A percentile compares a stretch with the other conserved stretches of the same genome.
Evolutionary conservation across 2,113 vertebrate species (phyloP).

Genomic region (Corythornis vintsioides): DNA sequence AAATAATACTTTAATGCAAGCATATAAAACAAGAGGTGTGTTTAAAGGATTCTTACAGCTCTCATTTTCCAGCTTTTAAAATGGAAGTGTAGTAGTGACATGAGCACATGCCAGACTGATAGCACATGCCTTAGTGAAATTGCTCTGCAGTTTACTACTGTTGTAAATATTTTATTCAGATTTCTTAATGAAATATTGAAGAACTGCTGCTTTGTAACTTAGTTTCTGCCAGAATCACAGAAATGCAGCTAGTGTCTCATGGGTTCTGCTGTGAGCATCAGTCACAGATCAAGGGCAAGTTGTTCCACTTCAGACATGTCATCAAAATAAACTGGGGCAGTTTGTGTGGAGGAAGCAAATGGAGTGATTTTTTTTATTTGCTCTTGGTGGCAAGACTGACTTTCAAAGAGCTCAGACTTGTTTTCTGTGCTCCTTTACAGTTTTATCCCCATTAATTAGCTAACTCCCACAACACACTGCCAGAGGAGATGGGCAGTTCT

Average conservation of each 20-base stretch:
- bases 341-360: neutral
- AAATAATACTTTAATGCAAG: neutral
- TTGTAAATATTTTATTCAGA: constrained; percentile 44
- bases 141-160: neutral
- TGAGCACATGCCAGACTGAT: fast-evolving
- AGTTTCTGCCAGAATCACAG: neutral
- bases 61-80: neutral
- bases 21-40: neutral
- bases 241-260: neutral
- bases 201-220: constrained; percentile 17
- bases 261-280: constrained; percentile 12
- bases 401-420: neutral
- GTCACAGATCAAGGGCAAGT: constrained; percentile 19
- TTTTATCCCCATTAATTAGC: neutral
- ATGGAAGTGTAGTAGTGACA: neutral
- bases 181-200: constrained; percentile 60
- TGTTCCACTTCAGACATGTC: constrained; percentile 28
- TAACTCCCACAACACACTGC: neutral
- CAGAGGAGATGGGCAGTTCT: neutral
- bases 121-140: neutral
- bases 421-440: neutral
- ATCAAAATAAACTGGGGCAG: constrained; percentile 61
- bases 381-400: neutral
- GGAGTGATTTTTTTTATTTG: neutral
- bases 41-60: neutral